phyloP scores from a whole-genome alignment of 2,888 invertebrate genomes.

The Apotomis turbidana region DNA sequence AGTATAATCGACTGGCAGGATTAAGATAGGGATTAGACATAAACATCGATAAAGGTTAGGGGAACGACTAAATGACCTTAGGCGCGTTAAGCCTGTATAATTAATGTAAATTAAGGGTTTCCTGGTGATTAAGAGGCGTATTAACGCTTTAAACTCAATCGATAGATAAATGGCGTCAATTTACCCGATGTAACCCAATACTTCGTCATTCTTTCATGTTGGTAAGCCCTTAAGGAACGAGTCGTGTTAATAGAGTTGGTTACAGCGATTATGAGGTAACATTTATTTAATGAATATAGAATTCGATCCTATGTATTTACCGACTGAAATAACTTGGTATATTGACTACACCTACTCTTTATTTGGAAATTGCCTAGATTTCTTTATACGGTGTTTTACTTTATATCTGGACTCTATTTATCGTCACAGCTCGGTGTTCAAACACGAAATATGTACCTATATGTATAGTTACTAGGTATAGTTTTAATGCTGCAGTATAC shows the following conservation, averaged over 20 bases:
- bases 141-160: slow-evolving; percentile 57
- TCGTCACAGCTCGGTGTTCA: too few relatives aligned
- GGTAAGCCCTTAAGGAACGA: neutral
- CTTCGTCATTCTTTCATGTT: slow-evolving; percentile 14
- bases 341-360: too few relatives aligned
- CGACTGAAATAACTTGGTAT: too few relatives aligned
- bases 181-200: slow-evolving; percentile 20
- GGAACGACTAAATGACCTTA: slow-evolving; percentile 46
- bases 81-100: slow-evolving; percentile 49
- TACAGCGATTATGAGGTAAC: neutral
- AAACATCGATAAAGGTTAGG: slow-evolving; percentile 18
- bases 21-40: slow-evolving; percentile 9
- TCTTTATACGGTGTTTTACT: too few relatives aligned
- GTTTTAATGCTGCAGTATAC: too few relatives aligned
- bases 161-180: slow-evolving; percentile 44
- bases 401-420: too few relatives aligned
- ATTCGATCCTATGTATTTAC: too few relatives aligned
- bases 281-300: neutral
- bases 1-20: neutral
- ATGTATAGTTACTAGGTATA: too few relatives aligned
- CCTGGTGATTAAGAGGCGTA: slow-evolving; percentile 56
- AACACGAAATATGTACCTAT: too few relatives aligned
- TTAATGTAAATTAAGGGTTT: slow-evolving; percentile 53
- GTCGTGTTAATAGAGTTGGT: neutral
- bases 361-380: too few relatives aligned